Base-by-base conservation (phyloP, 2,888 invertebrate genomes). In the Amphipoea oculea region DNA sequence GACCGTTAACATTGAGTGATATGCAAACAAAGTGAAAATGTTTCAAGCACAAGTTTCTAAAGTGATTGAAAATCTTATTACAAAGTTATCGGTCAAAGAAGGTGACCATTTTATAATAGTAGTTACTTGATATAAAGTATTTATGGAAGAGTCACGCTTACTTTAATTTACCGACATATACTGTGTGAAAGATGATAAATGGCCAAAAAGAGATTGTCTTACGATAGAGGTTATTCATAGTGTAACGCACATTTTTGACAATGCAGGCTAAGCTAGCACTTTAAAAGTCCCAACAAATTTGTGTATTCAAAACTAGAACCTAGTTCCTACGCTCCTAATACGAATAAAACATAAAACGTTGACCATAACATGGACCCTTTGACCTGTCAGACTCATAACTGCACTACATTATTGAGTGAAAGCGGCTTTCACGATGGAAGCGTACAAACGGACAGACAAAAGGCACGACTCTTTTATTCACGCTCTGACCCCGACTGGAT, bases 351-450 rank as follows among this genome's bases (percentile, higher is more conserved):
- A 76, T 76, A 75, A 72, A 76, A 67, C 45, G n/a, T 57, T 75
- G 70, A 42, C 70, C 73, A 68, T 40, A 79, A 71, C 62, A 54
- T 40, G 78, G 90, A 89, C 93, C 94, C 94, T 94, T 91, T 93
- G 93, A 94, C 94, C 94, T 86, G 86, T 83, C 90, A 90, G 82
- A 84, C 36, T 85, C 80, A 87, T 88, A 92, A 92, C 89, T 91
- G 93, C 89, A 92, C 92, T 90, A 91, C 89, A 92, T 89, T 83
- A 84, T 91, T 78, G 89, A 93, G 94, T 91, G 96, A 96, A 96
- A 95, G 96, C 93, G 17, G 91, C 95, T 95, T 95, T 96, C 95
- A 93, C 91, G 89, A 88, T 91, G 92, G 92, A 94, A 92, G 91
- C 81, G 76, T 65, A 79, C 78, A 57, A 91, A 88, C 86, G 87